A percentile compares a stretch with the other conserved stretches of the same genome.
Evolutionary conservation across 2,113 vertebrate species (phyloP).

Genomic region (Osmerus mordax): DNA sequence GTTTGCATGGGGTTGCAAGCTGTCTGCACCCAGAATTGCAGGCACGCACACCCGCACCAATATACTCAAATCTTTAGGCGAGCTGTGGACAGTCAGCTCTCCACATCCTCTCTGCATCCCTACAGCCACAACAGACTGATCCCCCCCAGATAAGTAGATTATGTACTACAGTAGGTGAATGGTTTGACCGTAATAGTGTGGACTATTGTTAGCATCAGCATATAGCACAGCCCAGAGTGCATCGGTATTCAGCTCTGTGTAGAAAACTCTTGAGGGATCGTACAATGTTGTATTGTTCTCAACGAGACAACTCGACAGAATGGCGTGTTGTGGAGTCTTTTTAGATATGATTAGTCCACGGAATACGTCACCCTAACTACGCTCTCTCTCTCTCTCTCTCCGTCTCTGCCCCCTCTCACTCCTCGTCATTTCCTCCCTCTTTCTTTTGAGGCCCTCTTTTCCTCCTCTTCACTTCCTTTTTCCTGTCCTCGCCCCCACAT

Average conservation of each 20-base stretch:
- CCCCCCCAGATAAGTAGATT: no score
- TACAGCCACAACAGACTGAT: no score
- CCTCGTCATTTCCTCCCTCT: conserved; percentile 1
- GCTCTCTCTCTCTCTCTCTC: not conserved
- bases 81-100: not conserved
- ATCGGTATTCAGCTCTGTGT: no score
- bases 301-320: not conserved
- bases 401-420: not conserved
- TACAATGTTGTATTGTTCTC: no score
- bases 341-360: no score
- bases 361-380: not conserved
- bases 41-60: conserved; percentile 1
- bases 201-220: no score
- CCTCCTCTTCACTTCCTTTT: not conserved
- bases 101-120: no score
- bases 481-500: conserved; percentile 33
- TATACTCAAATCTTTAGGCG: not conserved
- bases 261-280: no score
- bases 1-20: conserved; percentile 13
- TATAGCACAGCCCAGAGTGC: no score
- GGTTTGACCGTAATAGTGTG: no score
- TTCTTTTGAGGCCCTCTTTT: conserved; percentile 6
- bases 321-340: no score
- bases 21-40: conserved; percentile 11
- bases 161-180: no score